Evolutionary conservation across 2,888 invertebrate genomes (phyloP).

Genomic region (Nomada fucata): DNA sequence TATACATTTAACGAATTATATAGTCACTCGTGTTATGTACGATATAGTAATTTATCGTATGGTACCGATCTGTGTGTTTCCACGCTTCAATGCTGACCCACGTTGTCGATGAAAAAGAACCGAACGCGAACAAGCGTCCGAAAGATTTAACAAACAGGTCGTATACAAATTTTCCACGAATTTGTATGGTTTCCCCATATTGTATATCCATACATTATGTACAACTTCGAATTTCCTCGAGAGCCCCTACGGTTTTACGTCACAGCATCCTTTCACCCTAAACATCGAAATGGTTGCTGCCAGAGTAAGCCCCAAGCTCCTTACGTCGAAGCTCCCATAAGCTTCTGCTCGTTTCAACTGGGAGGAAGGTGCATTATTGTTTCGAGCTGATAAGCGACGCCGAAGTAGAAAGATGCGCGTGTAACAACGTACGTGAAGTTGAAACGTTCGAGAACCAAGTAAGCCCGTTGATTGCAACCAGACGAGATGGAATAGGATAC

Average conservation of each 20-base stretch:
- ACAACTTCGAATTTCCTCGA: background rate
- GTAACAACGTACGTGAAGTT: background rate
- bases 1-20: too few species aligned
- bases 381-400: background rate
- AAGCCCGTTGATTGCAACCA: background rate
- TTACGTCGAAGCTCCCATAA: constrained; percentile 19
- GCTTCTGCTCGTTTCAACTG: background rate
- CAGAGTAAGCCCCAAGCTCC: constrained; percentile 17
- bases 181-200: too few species aligned
- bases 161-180: too few species aligned
- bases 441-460: background rate
- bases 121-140: too few species aligned
- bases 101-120: too few species aligned
- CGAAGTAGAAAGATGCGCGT: background rate
- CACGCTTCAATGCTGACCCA: too few species aligned
- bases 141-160: too few species aligned
- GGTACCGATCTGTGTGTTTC: too few species aligned
- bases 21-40: too few species aligned
- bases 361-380: constrained; percentile 12
- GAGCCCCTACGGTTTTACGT: constrained; percentile 1
- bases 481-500: background rate
- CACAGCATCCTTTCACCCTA: constrained; percentile 11
- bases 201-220: background rate
- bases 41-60: too few species aligned
- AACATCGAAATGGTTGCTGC: constrained; percentile 16